Evolutionary conservation across 2,113 vertebrate species (phyloP), one percentile per base, ranked within the genome.

Genomic region (Triplophysa tibetana): DNA sequence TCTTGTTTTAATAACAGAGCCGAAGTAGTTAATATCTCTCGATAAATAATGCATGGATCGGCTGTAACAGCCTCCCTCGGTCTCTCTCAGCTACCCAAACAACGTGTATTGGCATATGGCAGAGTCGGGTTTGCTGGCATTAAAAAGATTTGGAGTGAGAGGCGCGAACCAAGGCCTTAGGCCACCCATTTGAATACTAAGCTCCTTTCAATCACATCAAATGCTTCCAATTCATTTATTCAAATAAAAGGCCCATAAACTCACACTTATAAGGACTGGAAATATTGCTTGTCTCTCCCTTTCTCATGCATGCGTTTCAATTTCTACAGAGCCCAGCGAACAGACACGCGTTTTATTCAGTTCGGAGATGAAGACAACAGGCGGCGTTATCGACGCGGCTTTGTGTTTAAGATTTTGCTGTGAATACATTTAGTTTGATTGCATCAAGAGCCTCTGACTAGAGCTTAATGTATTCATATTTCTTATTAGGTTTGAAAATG

Each of bases 161-260:
- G 63, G 63, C 75, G 61, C 73, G 64, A 54, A 64, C 76, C 69
- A 63, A 81, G 77, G 86, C 87, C 85, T 73, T 81, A 87, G 86
- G 87, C 85, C 85, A 86, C 84, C 80, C 75, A 86, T 87, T 89
- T 86, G 78, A 89, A 85, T 86, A 86, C 84, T 82, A 87, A 86
- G 87, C 85, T 86, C 80, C 85, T 83, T 85, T 86, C 88, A 86
- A 88, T 88, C 86, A 88, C 81, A 85, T 83, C 82, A 86, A 84
- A 86, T 80, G 82, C 81, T 82, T 87, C 83, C 85, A 82, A 84
- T 87, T 87, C 83, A 85, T 87, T 85, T 85, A 83, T 86, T 87
- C 83, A 87, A 87, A 87, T 88, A 84, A 83, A 81, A 85, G 70
- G 81, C 56, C 74, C 79, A 84, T 85, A 87, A 84, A 87, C 83